phyloP scores from a whole-genome alignment of 2,113 vertebrate species.

The Heterotilapia buettikoferi region DNA sequence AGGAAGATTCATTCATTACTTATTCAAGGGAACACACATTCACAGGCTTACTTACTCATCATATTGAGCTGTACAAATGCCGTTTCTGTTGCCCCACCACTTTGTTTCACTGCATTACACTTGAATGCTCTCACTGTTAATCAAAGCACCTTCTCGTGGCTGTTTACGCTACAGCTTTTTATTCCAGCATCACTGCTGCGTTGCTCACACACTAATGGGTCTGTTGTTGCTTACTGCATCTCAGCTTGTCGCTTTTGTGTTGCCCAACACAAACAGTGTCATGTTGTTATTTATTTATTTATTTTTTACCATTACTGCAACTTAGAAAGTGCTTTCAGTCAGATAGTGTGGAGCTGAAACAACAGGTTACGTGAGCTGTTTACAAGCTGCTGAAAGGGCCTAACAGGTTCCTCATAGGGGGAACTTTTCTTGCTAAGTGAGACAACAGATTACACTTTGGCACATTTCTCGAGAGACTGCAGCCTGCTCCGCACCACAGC shows the following conservation, averaged over 20 bases:
- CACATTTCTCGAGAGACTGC: conserved; percentile 37
- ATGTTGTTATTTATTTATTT: not conserved
- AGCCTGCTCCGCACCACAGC: conserved; percentile 36
- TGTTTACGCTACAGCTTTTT: not conserved
- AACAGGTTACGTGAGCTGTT: not conserved
- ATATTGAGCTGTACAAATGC: not conserved
- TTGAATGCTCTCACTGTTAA: not conserved
- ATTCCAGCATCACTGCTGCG: not conserved
- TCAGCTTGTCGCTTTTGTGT: not conserved
- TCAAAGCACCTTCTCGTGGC: conserved; percentile 1
- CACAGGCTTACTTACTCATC: not conserved
- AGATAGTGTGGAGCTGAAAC: not conserved
- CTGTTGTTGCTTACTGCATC: not conserved
- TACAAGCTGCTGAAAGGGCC: conserved; percentile 12
- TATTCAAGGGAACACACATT: not conserved
- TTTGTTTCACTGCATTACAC: not conserved
- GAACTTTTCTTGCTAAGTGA: not conserved
- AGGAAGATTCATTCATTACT: not conserved
- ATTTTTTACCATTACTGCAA: not conserved
- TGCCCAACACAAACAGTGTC: not conserved
- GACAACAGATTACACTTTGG: conserved; percentile 28
- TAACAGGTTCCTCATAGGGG: not conserved
- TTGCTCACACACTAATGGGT: conserved; percentile 6
- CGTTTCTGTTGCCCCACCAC: not conserved
- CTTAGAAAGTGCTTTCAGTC: not conserved